Evolutionary conservation across 2,888 invertebrate species (phyloP).

Genomic region (Melanargia galathea): DNA sequence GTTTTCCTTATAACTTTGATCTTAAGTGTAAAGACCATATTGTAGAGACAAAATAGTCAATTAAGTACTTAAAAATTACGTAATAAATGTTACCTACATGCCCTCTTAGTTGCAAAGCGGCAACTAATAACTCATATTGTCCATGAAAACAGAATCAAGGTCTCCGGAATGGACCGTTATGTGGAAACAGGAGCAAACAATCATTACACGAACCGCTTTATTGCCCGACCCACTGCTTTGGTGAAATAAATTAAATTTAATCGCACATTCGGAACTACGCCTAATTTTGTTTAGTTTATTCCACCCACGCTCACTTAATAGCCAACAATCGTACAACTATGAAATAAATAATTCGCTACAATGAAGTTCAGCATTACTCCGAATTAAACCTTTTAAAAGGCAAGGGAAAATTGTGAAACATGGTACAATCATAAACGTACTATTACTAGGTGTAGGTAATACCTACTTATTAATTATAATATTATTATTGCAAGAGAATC

Average conservation of each 20-base stretch:
- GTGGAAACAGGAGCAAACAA: constrained; percentile 31
- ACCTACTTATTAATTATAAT: too few species aligned
- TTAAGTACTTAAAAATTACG: background rate
- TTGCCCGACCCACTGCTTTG: constrained; percentile 15
- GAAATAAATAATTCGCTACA: background rate
- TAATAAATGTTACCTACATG: background rate
- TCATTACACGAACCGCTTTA: constrained; percentile 31
- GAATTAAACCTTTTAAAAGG: too few species aligned
- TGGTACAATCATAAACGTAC: too few species aligned
- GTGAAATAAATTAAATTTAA: constrained; percentile 34
- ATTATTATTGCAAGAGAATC: too few species aligned
- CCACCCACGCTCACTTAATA: constrained; percentile 9
- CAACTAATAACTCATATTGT: constrained; percentile 8
- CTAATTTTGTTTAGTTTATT: constrained; percentile 19
- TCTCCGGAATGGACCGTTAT: constrained; percentile 22
- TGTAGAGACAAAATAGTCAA: too few species aligned
- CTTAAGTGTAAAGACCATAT: too few species aligned
- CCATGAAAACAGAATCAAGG: constrained; percentile 25
- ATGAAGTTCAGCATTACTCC: background rate
- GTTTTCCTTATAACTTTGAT: too few species aligned
- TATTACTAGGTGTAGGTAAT: too few species aligned
- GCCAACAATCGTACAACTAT: constrained; percentile 21
- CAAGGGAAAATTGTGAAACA: too few species aligned
- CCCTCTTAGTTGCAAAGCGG: constrained; percentile 2
- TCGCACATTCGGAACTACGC: constrained; percentile 23